Base-by-base conservation (phyloP, 2,797 vertebrate genomes). In the Staurois parvus region DNA sequence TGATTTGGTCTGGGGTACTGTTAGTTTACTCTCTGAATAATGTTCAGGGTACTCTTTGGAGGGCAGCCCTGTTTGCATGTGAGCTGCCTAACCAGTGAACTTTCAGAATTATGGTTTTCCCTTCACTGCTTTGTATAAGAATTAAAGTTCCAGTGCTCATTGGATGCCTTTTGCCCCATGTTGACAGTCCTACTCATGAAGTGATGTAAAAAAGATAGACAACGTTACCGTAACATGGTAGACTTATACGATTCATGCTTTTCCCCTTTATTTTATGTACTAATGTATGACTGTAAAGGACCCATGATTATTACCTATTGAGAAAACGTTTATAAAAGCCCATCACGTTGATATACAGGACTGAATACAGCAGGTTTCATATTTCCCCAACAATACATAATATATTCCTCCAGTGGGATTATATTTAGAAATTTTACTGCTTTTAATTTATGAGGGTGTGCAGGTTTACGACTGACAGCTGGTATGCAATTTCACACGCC, bases 401-500 rank as follows among this genome's bases (percentile, higher is more conserved):
- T 59, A 40, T 56, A 42, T 72, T 72, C 32, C 29, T 40, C 45
- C 34, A 59, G 30, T 28, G 45, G 68, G 68, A 81, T 72, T 81
- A 81, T 62, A 42, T 80, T 73, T 64, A 81, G 52, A 62, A 40
- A 73, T 62, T 72, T 10, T 28, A 62, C 26, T 81, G 37, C n/a
- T 72, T 72, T 81, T 45, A 30, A 48, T 73, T 15, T 72, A 34
- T 4, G 26, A 80, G 29, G 59, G 84, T 74, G 59, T 32, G 64
- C 8, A 9, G 1, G 59, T 75, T 75, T 70, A 85, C 21, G 66
- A 34, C 79, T 66, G 77, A 80, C 84, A 85, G 84, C 72, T 28
- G 88, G 80, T 19, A 78, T 81, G 89, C 66, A 70, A 88, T 72
- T 91, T 91, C 84, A 88, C 92, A 88, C 90, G 84, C 88, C 89